Conservation (phyloP, 2,888 invertebrate species). For the Lathronympha strigana region DNA sequence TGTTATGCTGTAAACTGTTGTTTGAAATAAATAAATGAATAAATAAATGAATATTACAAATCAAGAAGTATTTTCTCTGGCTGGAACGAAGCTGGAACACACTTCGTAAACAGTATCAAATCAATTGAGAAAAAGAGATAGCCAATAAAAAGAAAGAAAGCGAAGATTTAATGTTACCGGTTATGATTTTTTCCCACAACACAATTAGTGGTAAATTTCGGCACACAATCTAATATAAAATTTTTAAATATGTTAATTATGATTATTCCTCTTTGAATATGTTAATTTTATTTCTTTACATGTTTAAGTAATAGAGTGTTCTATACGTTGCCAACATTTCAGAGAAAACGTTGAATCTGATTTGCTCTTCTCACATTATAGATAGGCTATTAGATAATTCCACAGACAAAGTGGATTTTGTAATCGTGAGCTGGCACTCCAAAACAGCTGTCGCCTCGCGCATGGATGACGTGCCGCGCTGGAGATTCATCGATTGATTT, state of each 20-base stretch:
- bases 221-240: no score
- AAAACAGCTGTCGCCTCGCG: slow-evolving; percentile 58
- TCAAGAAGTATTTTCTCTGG: background rate
- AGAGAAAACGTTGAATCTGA: background rate
- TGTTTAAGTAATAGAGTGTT: no score
- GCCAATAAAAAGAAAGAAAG: background rate
- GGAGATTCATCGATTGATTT: slow-evolving; percentile 66
- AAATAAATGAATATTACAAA: background rate
- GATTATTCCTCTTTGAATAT: no score
- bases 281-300: no score
- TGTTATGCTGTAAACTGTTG: no score
- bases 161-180: slow-evolving; percentile 23
- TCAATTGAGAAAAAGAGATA: slow-evolving; percentile 16
- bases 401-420: background rate
- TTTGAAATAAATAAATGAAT: background rate
- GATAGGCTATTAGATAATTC: background rate
- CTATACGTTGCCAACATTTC: no score
- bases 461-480: slow-evolving; percentile 59
- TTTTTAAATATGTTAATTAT: no score
- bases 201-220: no score
- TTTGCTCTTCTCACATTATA: background rate
- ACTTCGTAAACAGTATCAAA: slow-evolving; percentile 10
- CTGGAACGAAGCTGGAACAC: no score
- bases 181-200: slow-evolving; percentile 10
- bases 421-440: slow-evolving; percentile 51